These are phyloP conservation scores for Ostrea edulis DNA, from an alignment of 1,140 invertebrate species.

Conservation along the genomic window DNA sequence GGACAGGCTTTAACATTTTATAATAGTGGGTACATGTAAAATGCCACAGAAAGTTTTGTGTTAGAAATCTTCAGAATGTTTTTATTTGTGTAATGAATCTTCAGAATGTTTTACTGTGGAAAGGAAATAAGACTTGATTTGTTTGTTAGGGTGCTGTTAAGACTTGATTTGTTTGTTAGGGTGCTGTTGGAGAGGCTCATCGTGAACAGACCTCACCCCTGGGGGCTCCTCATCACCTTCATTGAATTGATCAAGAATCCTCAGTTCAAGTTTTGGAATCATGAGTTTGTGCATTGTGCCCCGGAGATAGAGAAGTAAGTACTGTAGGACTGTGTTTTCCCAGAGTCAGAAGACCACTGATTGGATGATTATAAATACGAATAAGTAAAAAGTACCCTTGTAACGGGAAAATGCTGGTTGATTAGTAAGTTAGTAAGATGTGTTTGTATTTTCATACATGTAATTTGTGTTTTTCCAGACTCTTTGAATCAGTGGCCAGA, in stretches of 20 bases:
- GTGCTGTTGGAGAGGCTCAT: conserved; percentile 98
- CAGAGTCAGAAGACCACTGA: too few relatives aligned
- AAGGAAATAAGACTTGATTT: background rate
- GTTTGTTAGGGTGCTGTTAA: conserved; percentile 88
- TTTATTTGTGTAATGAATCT: too few relatives aligned
- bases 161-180: conserved; percentile 79
- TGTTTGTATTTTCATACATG: background rate
- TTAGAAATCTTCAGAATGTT: too few relatives aligned
- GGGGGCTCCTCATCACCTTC: conserved; percentile 99
- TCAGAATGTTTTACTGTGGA: too few relatives aligned
- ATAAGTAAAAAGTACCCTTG: too few relatives aligned
- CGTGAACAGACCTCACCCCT: conserved; percentile 98
- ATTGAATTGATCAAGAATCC: conserved; percentile 99
- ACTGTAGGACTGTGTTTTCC: background rate
- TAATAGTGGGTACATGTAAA: too few relatives aligned
- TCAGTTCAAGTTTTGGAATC: conserved; percentile 99
- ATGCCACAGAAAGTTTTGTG: too few relatives aligned
- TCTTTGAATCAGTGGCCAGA: conserved; percentile 95
- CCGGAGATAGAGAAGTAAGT: conserved; percentile 95
- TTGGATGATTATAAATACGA: too few relatives aligned
- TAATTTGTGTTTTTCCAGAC: conserved; percentile 80
- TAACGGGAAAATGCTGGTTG: too few relatives aligned
- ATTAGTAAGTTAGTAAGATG: too few relatives aligned
- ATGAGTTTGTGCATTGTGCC: conserved; percentile 99
- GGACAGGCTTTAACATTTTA: too few relatives aligned